phyloP scores from a whole-genome alignment of 2,113 vertebrate genomes.

The Heterocephalus glaber region DNA sequence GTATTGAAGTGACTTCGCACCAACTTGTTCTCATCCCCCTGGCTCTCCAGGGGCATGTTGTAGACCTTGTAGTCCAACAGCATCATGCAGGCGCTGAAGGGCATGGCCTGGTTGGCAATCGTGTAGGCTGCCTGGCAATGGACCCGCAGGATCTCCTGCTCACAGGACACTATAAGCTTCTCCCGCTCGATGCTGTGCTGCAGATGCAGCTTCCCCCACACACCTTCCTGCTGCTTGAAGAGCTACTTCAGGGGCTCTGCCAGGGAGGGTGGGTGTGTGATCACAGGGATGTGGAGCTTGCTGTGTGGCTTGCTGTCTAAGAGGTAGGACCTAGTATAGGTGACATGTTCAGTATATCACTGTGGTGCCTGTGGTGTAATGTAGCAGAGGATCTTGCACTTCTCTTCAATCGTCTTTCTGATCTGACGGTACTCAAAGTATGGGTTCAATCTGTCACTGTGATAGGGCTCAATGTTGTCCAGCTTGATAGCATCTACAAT shows the following conservation, averaged over 20 bases:
- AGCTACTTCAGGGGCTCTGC: conserved; percentile 98
- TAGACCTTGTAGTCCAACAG: conserved; percentile 99
- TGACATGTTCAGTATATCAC: conserved; percentile 98
- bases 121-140: conserved; percentile 98
- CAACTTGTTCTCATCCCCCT: conserved; percentile 99
- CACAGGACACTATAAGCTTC: conserved; percentile 99
- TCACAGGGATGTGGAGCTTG: conserved; percentile 99
- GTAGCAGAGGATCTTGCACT: conserved; percentile 97
- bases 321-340: conserved; percentile 98
- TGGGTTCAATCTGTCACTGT: conserved; percentile 97
- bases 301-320: conserved; percentile 97
- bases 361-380: conserved; percentile 97
- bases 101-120: conserved; percentile 98
- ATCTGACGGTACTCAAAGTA: conserved; percentile 99
- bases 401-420: conserved; percentile 98
- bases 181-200: conserved; percentile 99
- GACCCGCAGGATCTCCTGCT: conserved; percentile 97
- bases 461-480: conserved; percentile 97
- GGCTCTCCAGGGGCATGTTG: conserved; percentile 98
- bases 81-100: conserved; percentile 99
- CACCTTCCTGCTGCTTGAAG: conserved; percentile 96
- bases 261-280: conserved; percentile 96
- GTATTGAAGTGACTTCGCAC: conserved; percentile 99
- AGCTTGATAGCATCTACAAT: conserved; percentile 98
- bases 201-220: conserved; percentile 96